Conservation (phyloP, 2,797 vertebrate species). For the Acanthurus leucopareius region DNA sequence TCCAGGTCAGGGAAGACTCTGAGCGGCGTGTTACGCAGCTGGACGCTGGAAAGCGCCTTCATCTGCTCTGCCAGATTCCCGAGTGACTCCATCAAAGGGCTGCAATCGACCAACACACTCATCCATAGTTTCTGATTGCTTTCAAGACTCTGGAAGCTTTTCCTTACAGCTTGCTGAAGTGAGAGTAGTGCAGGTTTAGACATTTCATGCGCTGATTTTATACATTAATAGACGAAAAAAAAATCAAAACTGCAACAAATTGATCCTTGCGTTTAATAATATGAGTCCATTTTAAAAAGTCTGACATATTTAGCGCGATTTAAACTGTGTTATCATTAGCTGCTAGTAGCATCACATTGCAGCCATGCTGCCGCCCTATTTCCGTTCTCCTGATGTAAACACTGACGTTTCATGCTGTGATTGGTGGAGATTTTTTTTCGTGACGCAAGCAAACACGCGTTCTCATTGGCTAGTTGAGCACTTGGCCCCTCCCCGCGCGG, state of each 20-base stretch:
- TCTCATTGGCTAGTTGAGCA: slow-evolving; percentile 60
- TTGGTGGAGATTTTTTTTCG: slow-evolving; percentile 13
- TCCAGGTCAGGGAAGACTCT: slow-evolving; percentile 82
- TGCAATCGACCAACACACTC: slow-evolving; percentile 77
- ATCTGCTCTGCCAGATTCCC: slow-evolving; percentile 88
- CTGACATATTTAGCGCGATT: accelerated
- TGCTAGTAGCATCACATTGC: slow-evolving; percentile 10
- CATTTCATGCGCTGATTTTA: slow-evolving; percentile 72
- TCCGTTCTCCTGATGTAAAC: slow-evolving; percentile 64
- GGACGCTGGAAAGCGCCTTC: slow-evolving; percentile 78
- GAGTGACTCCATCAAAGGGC: slow-evolving; percentile 84
- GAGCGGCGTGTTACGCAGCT: slow-evolving; percentile 82
- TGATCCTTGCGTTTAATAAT: accelerated
- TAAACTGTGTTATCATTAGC: no score
- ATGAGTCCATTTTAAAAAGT: neutral
- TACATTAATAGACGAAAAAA: neutral
- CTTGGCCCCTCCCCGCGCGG: slow-evolving; percentile 21
- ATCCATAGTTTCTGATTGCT: slow-evolving; percentile 82
- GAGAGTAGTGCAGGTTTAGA: slow-evolving; percentile 64
- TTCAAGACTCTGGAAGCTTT: slow-evolving; percentile 81
- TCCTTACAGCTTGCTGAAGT: slow-evolving; percentile 82
- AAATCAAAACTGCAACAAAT: neutral
- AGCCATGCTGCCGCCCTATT: slow-evolving; percentile 42
- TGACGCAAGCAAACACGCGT: neutral
- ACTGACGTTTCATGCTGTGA: slow-evolving; percentile 16